phyloP scores from a whole-genome alignment of 2,113 vertebrate genomes.

The Ammodramus savannarum region DNA sequence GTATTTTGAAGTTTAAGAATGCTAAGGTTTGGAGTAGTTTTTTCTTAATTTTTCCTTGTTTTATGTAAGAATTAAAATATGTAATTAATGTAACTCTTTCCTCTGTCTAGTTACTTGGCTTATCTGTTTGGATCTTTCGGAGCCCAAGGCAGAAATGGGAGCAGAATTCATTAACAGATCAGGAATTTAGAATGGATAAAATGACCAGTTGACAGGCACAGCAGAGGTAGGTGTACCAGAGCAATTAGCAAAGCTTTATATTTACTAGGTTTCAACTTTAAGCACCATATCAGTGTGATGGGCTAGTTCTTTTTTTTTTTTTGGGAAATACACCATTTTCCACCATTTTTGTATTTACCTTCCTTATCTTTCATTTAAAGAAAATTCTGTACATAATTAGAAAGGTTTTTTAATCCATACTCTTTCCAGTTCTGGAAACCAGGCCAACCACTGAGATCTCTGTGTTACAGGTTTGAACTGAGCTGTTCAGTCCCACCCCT shows the following conservation, averaged over 20 bases:
- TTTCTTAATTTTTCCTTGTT: neutral
- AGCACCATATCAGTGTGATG: neutral
- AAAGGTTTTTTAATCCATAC: neutral
- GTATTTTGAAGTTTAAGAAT: neutral
- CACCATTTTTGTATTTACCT: neutral
- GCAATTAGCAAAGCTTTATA: neutral
- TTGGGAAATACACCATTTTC: too few species aligned
- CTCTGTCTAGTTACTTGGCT: neutral
- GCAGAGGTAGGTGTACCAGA: neutral
- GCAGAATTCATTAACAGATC: neutral
- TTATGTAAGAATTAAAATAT: neutral
- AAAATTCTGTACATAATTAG: neutral
- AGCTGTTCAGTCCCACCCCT: neutral
- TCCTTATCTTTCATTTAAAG: neutral
- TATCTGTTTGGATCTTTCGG: neutral
- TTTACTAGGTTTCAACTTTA: neutral
- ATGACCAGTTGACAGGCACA: neutral
- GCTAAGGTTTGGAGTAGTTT: neutral
- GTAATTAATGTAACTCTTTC: neutral
- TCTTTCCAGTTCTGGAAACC: neutral
- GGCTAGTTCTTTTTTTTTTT: neutral
- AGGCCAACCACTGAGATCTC: neutral
- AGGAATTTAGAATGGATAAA: neutral
- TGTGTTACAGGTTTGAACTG: neutral
- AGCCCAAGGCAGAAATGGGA: neutral